These are phyloP conservation scores for Calliopum simillimum DNA, from an alignment of 2,888 invertebrate genomes.

Conservation along the genomic window DNA sequence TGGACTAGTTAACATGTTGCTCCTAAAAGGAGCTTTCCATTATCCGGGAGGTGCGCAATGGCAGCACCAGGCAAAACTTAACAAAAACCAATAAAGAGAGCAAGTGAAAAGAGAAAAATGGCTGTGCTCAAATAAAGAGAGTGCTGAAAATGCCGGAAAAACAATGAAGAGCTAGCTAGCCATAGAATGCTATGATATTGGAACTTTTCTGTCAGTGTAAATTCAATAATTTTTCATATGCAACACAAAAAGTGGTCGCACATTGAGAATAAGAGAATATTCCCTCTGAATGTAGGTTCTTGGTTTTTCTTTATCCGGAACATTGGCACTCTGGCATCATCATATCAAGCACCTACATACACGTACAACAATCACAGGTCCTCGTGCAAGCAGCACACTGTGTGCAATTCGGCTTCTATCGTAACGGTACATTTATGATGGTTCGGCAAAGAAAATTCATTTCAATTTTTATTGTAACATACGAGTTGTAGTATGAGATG, in stretches of 20 bases:
- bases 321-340: neutral
- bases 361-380: too few relatives aligned
- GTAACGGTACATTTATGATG: neutral
- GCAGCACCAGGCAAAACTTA: neutral
- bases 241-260: too few relatives aligned
- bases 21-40: slow-evolving; percentile 9
- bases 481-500: too few relatives aligned
- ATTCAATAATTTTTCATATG: too few relatives aligned
- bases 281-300: neutral
- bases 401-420: neutral
- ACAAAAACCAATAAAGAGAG: neutral
- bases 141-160: too few relatives aligned
- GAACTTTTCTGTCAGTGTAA: neutral
- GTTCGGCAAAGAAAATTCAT: neutral
- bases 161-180: neutral
- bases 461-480: too few relatives aligned
- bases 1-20: slow-evolving; percentile 3
- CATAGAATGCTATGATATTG: neutral
- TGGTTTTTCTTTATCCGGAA: neutral
- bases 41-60: neutral
- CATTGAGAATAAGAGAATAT: neutral
- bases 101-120: neutral
- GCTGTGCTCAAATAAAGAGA: neutral
- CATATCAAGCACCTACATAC: neutral
- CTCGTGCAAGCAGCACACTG: neutral